Percentiles rank a stretch among this genome's conserved stretches.
These are phyloP conservation scores for Macropus fuliginosus DNA, from an alignment of 2,797 vertebrate genomes.

Conservation along the genomic window DNA sequence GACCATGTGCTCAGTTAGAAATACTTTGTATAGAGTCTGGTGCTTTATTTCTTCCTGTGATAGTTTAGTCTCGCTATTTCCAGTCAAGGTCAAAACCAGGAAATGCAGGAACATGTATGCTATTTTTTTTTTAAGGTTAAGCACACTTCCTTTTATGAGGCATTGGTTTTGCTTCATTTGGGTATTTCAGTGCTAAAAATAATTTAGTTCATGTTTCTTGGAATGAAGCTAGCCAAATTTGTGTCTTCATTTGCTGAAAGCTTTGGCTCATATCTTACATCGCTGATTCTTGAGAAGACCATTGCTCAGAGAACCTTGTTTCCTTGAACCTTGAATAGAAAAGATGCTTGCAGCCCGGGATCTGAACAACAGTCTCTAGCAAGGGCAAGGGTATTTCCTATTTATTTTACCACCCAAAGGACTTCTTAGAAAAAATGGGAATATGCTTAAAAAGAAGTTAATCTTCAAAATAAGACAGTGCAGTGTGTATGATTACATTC, in stretches of 20 bases:
- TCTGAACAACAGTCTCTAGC: neutral
- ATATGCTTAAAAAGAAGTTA: neutral
- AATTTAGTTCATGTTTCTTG: neutral
- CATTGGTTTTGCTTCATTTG: neutral
- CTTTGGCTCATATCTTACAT: neutral
- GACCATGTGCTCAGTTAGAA: neutral
- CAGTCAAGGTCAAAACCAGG: conserved; percentile 1
- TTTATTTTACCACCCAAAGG: neutral
- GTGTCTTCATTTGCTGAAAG: neutral
- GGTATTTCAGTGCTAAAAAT: neutral
- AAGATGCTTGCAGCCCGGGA: neutral
- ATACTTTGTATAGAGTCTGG: neutral
- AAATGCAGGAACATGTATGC: neutral
- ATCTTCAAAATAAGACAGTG: neutral
- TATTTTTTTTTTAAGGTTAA: neutral
- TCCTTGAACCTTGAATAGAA: neutral
- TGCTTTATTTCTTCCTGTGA: neutral
- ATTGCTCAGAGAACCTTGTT: neutral
- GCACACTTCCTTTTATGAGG: neutral
- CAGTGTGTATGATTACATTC: neutral
- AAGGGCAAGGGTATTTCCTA: neutral
- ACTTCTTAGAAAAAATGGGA: neutral
- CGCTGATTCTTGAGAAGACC: neutral
- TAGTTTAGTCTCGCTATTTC: neutral
- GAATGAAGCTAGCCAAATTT: neutral